phyloP scores from a whole-genome alignment of 64 coral and sea anemone genomes.

The Montipora capricornis region DNA sequence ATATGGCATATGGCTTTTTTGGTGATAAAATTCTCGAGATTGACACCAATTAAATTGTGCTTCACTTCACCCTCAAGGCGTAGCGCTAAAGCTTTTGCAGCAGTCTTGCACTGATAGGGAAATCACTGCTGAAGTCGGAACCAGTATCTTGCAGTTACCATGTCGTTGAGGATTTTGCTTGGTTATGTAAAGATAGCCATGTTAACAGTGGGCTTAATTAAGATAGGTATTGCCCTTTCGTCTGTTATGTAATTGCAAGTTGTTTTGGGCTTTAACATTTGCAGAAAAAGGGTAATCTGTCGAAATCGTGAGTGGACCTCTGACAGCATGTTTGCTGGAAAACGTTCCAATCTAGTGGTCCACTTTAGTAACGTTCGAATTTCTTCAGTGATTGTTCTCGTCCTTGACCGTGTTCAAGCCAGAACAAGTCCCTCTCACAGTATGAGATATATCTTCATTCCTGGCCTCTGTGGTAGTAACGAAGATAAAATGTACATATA shows the following conservation, averaged over 20 bases:
- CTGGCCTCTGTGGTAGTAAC: too few species aligned
- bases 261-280: too few species aligned
- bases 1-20: conserved; percentile 31
- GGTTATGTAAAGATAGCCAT: too few species aligned
- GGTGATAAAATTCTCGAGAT: neutral
- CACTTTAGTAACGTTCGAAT: neutral
- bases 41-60: neutral
- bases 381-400: neutral
- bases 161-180: too few species aligned
- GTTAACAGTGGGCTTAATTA: too few species aligned
- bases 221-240: neutral
- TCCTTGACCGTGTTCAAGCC: neutral
- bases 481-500: too few species aligned
- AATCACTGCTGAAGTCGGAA: too few species aligned
- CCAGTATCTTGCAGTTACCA: too few species aligned
- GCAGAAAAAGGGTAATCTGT: too few species aligned
- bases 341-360: neutral
- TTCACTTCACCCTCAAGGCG: neutral
- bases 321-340: neutral
- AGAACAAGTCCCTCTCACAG: neutral
- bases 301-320: too few species aligned
- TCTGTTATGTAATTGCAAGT: neutral
- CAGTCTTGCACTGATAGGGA: too few species aligned
- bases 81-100: too few species aligned
- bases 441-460: neutral